Conservation (phyloP, 2,888 invertebrate species). For the Byasa hedistus region DNA sequence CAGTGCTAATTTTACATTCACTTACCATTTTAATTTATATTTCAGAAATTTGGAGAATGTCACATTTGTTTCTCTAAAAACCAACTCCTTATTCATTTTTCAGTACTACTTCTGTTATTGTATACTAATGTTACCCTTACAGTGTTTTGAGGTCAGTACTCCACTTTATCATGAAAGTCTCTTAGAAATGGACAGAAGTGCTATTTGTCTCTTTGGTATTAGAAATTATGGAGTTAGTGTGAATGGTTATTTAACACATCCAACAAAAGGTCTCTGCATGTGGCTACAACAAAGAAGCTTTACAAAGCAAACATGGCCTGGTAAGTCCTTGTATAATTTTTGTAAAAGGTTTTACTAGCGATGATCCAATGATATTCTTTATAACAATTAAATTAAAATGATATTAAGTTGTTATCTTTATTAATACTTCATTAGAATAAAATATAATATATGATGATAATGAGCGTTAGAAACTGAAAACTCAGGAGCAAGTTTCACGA, state of each 20-base stretch:
- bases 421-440: no score
- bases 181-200: slow-evolving; percentile 93
- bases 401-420: no score
- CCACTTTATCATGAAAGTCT: slow-evolving; percentile 77
- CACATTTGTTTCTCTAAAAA: background rate
- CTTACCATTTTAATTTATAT: no score
- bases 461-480: no score
- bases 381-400: no score
- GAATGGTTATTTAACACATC: slow-evolving; percentile 93
- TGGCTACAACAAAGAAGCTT: slow-evolving; percentile 96
- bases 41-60: no score
- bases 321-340: slow-evolving; percentile 51
- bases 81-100: background rate
- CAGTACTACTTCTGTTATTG: background rate
- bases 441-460: no score
- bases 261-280: slow-evolving; percentile 90
- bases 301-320: slow-evolving; percentile 97
- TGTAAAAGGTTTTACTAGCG: no score
- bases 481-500: no score
- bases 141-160: slow-evolving; percentile 94
- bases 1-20: no score
- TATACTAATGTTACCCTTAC: slow-evolving; percentile 21
- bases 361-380: no score
- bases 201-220: slow-evolving; percentile 95
- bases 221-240: slow-evolving; percentile 97